A percentile compares a stretch with the other conserved stretches of the same genome.
Evolutionary conservation across 2,113 vertebrate genomes (phyloP).

Genomic region (Taxidea taxus): DNA sequence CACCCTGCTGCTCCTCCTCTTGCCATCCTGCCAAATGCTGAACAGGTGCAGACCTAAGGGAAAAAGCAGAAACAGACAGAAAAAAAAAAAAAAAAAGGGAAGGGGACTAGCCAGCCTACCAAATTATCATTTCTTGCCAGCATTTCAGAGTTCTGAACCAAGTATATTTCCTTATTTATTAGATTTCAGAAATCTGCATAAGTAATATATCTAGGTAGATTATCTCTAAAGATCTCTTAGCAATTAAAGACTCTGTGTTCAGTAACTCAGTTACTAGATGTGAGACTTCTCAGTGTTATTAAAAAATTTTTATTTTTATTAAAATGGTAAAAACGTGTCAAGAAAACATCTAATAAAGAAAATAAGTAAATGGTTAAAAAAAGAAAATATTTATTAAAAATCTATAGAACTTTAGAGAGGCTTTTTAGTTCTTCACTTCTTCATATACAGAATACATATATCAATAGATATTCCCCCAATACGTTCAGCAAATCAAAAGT

Average conservation of each 20-base stretch:
- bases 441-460: background rate
- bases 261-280: slow-evolving; percentile 25
- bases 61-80: slow-evolving; percentile 67
- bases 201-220: too few relatives aligned
- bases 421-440: slow-evolving; percentile 63
- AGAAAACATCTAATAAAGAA: slow-evolving; percentile 55
- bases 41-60: slow-evolving; percentile 59
- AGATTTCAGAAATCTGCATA: slow-evolving; percentile 46
- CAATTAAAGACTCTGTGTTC: slow-evolving; percentile 18
- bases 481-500: background rate
- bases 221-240: too few relatives aligned
- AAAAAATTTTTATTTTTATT: slow-evolving; percentile 32
- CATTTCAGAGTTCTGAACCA: slow-evolving; percentile 47
- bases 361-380: slow-evolving; percentile 42
- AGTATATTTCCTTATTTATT: slow-evolving; percentile 10
- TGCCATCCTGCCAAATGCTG: slow-evolving; percentile 69
- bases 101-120: slow-evolving; percentile 32
- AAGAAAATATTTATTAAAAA: slow-evolving; percentile 21
- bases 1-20: slow-evolving; percentile 76
- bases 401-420: slow-evolving; percentile 54
- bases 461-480: slow-evolving; percentile 12
- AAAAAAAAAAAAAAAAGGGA: background rate
- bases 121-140: slow-evolving; percentile 21
- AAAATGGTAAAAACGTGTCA: slow-evolving; percentile 39
- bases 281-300: slow-evolving; percentile 38